A percentile compares a stretch with the other conserved stretches of the same genome.
Conservation (phyloP, 2,888 invertebrate species). For the Xylophagus ater region DNA sequence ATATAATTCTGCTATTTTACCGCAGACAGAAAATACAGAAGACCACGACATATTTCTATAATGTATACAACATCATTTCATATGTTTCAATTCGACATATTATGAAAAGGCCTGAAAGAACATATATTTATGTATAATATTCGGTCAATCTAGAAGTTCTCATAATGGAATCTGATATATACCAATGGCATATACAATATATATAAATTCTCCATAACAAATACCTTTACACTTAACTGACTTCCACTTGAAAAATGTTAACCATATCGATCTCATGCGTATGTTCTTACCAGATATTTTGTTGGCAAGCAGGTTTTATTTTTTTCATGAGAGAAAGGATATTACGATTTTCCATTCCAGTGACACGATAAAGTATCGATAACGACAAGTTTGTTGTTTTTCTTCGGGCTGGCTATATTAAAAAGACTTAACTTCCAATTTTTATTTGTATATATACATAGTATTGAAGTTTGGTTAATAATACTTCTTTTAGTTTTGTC, state of each 20-base stretch:
- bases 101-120: not conserved
- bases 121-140: not conserved
- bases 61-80: not conserved
- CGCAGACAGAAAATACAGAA: not conserved
- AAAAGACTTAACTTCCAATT: too few species aligned
- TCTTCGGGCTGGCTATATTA: too few species aligned
- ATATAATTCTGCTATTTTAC: too few species aligned
- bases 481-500: too few species aligned
- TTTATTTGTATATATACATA: too few species aligned
- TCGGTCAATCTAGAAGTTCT: not conserved
- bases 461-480: too few species aligned
- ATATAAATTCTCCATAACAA: slow-evolving; percentile 7
- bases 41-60: not conserved
- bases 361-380: slow-evolving; percentile 9
- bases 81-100: not conserved
- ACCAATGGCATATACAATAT: not conserved
- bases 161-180: slow-evolving; percentile 7
- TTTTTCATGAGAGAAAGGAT: slow-evolving; percentile 20
- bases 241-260: slow-evolving; percentile 2
- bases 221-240: slow-evolving; percentile 11
- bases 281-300: too few species aligned
- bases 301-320: too few species aligned
- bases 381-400: slow-evolving; percentile 12
- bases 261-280: too few species aligned
- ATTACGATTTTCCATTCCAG: slow-evolving; percentile 20